Conservation (phyloP, 2,888 invertebrate genomes). For the Ditula angustiorana region DNA sequence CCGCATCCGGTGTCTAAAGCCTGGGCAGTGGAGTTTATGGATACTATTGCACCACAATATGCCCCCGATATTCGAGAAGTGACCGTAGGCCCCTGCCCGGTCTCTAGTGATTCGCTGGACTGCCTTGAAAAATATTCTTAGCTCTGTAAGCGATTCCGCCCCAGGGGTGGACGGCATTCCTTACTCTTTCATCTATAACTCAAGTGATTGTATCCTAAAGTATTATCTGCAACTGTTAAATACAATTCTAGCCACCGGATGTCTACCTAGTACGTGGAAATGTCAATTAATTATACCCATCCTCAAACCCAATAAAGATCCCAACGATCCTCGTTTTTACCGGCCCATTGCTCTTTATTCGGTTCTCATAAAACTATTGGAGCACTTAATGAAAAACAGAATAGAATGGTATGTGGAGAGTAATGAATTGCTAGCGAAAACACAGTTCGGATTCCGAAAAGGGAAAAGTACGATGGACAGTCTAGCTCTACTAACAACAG, state of each 20-base stretch:
- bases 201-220: background rate
- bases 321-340: slow-evolving; percentile 1
- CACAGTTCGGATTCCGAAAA: background rate
- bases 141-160: background rate
- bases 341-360: background rate
- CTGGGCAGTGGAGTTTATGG: too few species aligned
- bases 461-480: too few species aligned
- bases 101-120: too few species aligned
- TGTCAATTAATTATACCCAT: background rate
- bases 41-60: too few species aligned
- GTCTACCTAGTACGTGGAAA: too few species aligned
- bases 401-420: background rate
- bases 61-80: too few species aligned
- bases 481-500: too few species aligned
- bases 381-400: background rate
- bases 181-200: background rate
- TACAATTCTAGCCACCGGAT: background rate
- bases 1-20: too few species aligned
- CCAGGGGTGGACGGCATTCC: slow-evolving; percentile 1
- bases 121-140: background rate
- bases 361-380: background rate
- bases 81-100: too few species aligned
- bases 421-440: too few species aligned
- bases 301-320: background rate
- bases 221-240: background rate